Base-by-base conservation (phyloP, 2,888 invertebrate species). In the Leptinotarsa haldemani region DNA sequence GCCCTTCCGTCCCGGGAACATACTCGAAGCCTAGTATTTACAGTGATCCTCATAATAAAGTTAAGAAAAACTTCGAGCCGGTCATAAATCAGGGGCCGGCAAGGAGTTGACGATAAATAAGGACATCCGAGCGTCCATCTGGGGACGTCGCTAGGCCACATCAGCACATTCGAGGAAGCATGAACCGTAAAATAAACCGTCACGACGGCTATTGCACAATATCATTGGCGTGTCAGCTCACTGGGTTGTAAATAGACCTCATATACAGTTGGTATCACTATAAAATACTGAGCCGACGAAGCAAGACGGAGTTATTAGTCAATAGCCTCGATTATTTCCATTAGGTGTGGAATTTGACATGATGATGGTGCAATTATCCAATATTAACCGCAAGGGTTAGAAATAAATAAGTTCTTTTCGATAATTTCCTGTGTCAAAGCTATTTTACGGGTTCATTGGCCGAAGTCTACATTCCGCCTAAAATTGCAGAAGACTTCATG, bases 71-170 rank as follows among this genome's bases (percentile, higher is more conserved):
- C 74, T 80, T 78, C 79, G 74, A 75, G 79, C 76, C 79, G 80
- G 79, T 76, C 79, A 81, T 84, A 84, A 84, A 84, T 83, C 84
- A 83, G 80, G 74, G 75, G 75, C 71, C 77, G 69, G 78, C 78
- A 80, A 82, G 82, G 81, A 83, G 80, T 80, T 81, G 79, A 82
- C 83, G 83, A 84, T 85, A 84, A 84, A 84, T 84, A 84, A 84
- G 83, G 81, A 82, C 83, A 81, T 82, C 82, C 81, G 70, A 65
- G 58, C 56, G 76, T 76, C 73, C 71, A 73, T 73, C 76, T 73
- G 73, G 71, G 71, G 70, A 65, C 56, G 65, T 61, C 63, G 70
- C 30, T 69, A 16, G 56, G 75, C 74, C 73, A 71, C 66, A 76
- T 76, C 75, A 73, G 75, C 75, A 73, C 75, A 73, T 76, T 66